Evolutionary conservation across 2,888 invertebrate genomes (phyloP), one percentile per base, ranked within the genome.

Genomic region (Cryptocephalus primarius): DNA sequence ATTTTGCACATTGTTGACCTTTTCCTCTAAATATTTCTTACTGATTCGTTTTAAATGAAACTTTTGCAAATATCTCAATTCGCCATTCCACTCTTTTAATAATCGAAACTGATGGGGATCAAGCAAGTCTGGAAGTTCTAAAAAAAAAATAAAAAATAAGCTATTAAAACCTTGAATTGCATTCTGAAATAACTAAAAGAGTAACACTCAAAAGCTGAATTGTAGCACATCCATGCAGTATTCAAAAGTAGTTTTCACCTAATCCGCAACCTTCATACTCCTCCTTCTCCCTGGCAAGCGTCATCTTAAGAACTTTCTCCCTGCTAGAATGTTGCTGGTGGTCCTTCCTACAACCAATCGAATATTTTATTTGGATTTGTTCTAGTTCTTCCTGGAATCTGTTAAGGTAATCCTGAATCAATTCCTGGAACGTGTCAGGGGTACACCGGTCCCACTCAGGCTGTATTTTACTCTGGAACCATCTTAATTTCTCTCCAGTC

Each of bases 221-320:
- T 22, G 39, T 13, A 43, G 32, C 9, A 4, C 10, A 42, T 10
- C 32, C 1, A 12, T 4, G 6, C 2, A 22, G 22, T 22, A 22
- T 22, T 22, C 22, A 33, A 34, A 39, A 32, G 33, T 49, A 59
- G 63, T 73, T 74, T 72, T 42, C 60, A 64, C 65, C 68, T 60
- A 90, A 71, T 32, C 91, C 91, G 60, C 84, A 84, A 0, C 80
- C 79, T 49, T 81, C 74, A 62, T 82, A 91, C 62, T 91, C 89
- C 50, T 81, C 78, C 8, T 60, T 69, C 59, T 92, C 91, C 44
- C 77, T 76, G 59, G 87, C 80, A 53, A 82, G 75, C 0, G 85
- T 87, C 58, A 89, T 80, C 58, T 79, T 80, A 40, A 92, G 83
- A 9, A 85, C 77, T 67, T 87, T 84, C 67, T 87, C 82, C 49